Conservation (phyloP, 2,888 invertebrate species). For the Dryococelus australis region DNA sequence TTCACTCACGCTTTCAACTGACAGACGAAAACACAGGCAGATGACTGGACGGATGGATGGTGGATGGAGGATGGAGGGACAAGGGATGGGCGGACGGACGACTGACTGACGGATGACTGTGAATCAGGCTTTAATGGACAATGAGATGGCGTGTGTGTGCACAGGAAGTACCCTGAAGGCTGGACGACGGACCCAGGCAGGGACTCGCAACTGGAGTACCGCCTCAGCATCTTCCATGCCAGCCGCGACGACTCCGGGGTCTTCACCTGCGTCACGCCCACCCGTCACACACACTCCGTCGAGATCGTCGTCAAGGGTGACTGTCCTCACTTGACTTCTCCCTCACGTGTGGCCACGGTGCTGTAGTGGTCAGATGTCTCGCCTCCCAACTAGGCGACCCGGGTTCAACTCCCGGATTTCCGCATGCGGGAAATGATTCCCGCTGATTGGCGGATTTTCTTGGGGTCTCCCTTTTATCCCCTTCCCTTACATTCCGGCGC, state of each 20-base stretch:
- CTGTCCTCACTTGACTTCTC: constrained; percentile 20
- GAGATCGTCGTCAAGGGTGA: constrained; percentile 81
- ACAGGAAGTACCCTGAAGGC: constrained; percentile 75
- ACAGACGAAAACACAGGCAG: too few species aligned
- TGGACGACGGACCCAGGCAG: constrained; percentile 84
- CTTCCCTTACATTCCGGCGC: too few species aligned
- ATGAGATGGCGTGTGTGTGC: neutral
- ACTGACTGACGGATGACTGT: too few species aligned
- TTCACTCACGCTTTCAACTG: too few species aligned
- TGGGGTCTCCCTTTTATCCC: too few species aligned
- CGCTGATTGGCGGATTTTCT: too few species aligned
- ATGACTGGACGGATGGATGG: too few species aligned
- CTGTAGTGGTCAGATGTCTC: too few species aligned
- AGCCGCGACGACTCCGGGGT: constrained; percentile 83
- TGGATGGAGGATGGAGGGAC: too few species aligned
- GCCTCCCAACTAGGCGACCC: too few species aligned
- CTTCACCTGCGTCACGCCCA: constrained; percentile 86
- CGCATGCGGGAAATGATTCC: neutral
- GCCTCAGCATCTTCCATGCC: constrained; percentile 82
- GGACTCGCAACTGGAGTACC: constrained; percentile 79
- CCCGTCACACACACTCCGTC: constrained; percentile 80
- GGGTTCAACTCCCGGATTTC: neutral
- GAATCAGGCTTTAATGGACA: too few species aligned
- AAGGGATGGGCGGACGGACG: too few species aligned
- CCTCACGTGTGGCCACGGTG: neutral